Conservation (phyloP, 2,888 invertebrate species). For the Plebejus argus region DNA sequence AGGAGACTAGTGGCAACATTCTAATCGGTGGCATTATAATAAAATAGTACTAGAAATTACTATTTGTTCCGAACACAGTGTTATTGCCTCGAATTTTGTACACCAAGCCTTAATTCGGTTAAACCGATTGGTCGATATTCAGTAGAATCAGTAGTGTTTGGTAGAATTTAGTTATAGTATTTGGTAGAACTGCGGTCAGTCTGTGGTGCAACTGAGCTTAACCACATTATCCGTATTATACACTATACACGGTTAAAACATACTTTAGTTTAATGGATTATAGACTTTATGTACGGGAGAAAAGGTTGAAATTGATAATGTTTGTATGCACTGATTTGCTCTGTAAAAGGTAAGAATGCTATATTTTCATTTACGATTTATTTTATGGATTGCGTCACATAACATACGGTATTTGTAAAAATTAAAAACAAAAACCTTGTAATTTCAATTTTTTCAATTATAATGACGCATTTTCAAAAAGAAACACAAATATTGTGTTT, state of each 20-base stretch:
- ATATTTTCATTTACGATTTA: background rate
- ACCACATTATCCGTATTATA: constrained; percentile 32
- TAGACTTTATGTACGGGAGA: constrained; percentile 35
- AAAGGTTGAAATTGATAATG: constrained; percentile 37
- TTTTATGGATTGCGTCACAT: no score
- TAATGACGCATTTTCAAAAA: no score
- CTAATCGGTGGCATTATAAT: no score
- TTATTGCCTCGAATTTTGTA: background rate
- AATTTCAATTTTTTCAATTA: no score
- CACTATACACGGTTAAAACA: constrained; percentile 33
- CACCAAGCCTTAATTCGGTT: background rate
- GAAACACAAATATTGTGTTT: no score
- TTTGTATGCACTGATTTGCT: constrained; percentile 32
- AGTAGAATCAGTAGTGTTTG: background rate
- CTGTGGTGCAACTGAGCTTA: constrained; percentile 10
- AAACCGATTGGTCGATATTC: background rate
- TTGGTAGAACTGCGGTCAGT: background rate
- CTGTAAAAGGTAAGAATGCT: constrained; percentile 30
- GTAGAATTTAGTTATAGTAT: constrained; percentile 2
- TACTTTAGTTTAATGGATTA: constrained; percentile 36
- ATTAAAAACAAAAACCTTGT: no score
- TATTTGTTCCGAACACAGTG: background rate
- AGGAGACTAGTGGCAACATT: no score
- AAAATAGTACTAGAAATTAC: no score
- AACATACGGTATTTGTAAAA: no score